Conservation (phyloP, 2,888 invertebrate species). For the Pilophorus perplexus region DNA sequence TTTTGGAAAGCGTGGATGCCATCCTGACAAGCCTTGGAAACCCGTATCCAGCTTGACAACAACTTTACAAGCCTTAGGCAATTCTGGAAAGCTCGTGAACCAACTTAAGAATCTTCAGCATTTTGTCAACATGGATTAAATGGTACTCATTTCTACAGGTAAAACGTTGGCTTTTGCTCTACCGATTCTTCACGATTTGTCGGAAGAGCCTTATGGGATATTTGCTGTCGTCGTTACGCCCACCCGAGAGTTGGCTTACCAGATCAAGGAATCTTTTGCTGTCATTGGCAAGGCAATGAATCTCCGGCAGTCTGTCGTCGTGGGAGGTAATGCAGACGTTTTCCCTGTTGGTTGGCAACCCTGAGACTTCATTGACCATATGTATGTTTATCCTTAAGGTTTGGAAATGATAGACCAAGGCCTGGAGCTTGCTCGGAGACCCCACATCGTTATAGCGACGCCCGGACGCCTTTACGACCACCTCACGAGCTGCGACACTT, state of each 20-base stretch:
- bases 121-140: no score
- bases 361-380: no score
- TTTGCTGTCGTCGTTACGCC: constrained; percentile 93
- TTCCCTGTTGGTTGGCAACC: neutral
- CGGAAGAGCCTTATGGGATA: constrained; percentile 93
- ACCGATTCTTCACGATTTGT: constrained; percentile 86
- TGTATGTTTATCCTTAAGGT: constrained; percentile 1
- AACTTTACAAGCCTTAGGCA: no score
- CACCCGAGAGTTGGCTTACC: constrained; percentile 86
- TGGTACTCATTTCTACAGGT: no score
- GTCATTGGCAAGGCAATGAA: constrained; percentile 86
- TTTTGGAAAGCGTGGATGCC: no score
- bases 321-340: constrained; percentile 66
- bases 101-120: no score
- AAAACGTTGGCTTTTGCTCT: constrained; percentile 97
- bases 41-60: no score
- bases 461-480: constrained; percentile 94
- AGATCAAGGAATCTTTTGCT: constrained; percentile 93
- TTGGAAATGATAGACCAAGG: constrained; percentile 87
- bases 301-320: constrained; percentile 78
- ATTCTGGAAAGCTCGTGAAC: no score
- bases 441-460: constrained; percentile 94
- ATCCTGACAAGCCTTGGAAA: no score
- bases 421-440: constrained; percentile 73
- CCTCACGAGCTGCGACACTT: constrained; percentile 80